Conservation (phyloP, 2,797 vertebrate species). For the Paedocypris micromegethes region DNA sequence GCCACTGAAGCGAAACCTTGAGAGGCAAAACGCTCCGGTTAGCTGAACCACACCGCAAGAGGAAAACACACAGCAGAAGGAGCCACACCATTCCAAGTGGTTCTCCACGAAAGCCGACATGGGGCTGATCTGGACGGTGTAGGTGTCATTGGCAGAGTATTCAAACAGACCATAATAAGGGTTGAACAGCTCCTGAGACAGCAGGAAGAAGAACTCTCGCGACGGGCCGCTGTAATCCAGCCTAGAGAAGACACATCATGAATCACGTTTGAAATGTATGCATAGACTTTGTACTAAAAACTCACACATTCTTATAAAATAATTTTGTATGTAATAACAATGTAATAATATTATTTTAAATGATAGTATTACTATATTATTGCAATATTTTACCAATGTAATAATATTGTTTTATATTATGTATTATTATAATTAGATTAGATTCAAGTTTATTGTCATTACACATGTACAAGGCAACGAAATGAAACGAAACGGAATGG, state of each 20-base stretch:
- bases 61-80: not conserved
- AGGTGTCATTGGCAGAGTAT: conserved; percentile 85
- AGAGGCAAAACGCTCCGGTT: not conserved
- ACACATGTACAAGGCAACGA: too few species aligned
- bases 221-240: conserved; percentile 86
- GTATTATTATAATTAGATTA: too few species aligned
- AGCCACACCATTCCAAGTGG: conserved; percentile 81
- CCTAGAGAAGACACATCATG: conserved; percentile 51
- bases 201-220: conserved; percentile 85
- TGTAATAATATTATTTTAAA: too few species aligned
- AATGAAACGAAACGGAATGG: too few species aligned
- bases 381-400: too few species aligned
- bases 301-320: too few species aligned
- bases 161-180: conserved; percentile 87
- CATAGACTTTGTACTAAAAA: too few species aligned
- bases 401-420: too few species aligned
- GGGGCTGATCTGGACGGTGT: conserved; percentile 87
- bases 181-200: conserved; percentile 89
- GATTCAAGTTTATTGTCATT: too few species aligned
- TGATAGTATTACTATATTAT: too few species aligned
- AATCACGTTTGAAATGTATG: too few species aligned
- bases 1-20: conserved; percentile 84
- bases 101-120: conserved; percentile 90
- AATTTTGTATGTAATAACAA: too few species aligned
- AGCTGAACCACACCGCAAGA: not conserved